Evolutionary conservation across 2,113 vertebrate genomes (phyloP), one percentile per base, ranked within the genome.

Genomic region (Cercocebus atys): DNA sequence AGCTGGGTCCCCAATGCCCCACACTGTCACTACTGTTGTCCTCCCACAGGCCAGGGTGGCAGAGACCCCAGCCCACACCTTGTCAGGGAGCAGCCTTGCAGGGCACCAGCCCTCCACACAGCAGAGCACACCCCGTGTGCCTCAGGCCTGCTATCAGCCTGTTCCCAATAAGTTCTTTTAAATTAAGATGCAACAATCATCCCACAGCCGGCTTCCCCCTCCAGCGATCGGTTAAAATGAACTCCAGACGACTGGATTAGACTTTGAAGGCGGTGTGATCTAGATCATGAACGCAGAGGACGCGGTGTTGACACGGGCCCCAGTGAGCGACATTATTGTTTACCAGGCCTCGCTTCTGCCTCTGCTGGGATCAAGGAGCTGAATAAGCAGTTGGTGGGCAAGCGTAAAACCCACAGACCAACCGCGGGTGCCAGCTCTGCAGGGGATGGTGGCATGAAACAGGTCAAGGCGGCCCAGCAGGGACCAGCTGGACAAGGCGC

Each of bases 151-250:
- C 93, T 43, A 38, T 16, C 80, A 5, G 30, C 78, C 83, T 45
- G 90, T 40, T 84, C 88, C 90, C 88, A 35, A 0, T 32, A 14
- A 45, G 73, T 20, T 61, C 43, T 52, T 87, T 83, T 78, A 1
- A 97, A 98, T 97, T 95, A 96, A 97, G 95, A 98, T 97, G 96
- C 97, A 93, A 85, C 95, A 20, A 92, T 95, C 97, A 84, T 94
- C 68, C 90, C 75, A 25, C 87, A 88, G 96, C 90, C 47, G 0
- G 92, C 90, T 50, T 90, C 96, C 93, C 96, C 97, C 98, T 97
- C 93, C 64, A 81, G 97, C 97, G 2, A 85, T 68, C 32, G 22
- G 95, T 68, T 47, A 30, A 89, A 95, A 97, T 98, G 97, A 98
- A 97, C 97, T 98, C 83, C 93, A 52, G 80, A 96, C 30, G 1